phyloP scores from a whole-genome alignment of 2,113 vertebrate genomes.

The Archilochus colubris region DNA sequence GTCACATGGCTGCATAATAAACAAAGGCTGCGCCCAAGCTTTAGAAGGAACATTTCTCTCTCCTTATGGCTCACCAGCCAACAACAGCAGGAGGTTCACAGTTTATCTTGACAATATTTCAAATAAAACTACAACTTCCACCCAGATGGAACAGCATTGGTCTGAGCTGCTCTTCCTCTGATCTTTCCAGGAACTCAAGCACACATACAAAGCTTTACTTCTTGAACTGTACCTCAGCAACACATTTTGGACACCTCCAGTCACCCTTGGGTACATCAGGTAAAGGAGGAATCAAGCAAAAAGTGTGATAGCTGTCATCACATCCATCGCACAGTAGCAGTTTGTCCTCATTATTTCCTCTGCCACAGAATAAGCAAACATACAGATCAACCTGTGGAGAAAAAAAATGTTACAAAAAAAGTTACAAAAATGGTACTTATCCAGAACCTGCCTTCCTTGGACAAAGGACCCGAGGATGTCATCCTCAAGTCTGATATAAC shows the following conservation, averaged over 20 bases:
- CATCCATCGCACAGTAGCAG: slow-evolving; percentile 95
- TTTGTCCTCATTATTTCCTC: slow-evolving; percentile 95
- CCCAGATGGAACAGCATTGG: rapidly evolving
- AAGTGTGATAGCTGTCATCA: slow-evolving; percentile 98
- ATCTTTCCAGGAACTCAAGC: not conserved
- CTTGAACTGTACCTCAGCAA: slow-evolving; percentile 87
- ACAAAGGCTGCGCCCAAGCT: not conserved
- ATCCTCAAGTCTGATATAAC: rapidly evolving
- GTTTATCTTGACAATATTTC: not conserved
- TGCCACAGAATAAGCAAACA: slow-evolving; percentile 93
- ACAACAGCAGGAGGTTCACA: not conserved
- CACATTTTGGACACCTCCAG: slow-evolving; percentile 97
- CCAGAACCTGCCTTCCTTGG: not conserved
- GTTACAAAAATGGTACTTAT: not conserved
- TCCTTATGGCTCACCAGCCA: not conserved
- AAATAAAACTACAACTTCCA: not conserved
- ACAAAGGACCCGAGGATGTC: not conserved
- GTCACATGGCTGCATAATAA: not conserved
- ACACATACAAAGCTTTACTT: not conserved
- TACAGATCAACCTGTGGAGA: slow-evolving; percentile 90
- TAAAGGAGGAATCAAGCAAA: slow-evolving; percentile 94
- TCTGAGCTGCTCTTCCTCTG: not conserved
- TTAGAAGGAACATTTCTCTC: not conserved
- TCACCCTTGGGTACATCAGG: slow-evolving; percentile 97
- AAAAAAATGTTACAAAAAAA: not conserved